Evolutionary conservation across 1,140 invertebrate genomes (phyloP), one percentile per base, ranked within the genome.

Genomic region (Nymphalis io): DNA sequence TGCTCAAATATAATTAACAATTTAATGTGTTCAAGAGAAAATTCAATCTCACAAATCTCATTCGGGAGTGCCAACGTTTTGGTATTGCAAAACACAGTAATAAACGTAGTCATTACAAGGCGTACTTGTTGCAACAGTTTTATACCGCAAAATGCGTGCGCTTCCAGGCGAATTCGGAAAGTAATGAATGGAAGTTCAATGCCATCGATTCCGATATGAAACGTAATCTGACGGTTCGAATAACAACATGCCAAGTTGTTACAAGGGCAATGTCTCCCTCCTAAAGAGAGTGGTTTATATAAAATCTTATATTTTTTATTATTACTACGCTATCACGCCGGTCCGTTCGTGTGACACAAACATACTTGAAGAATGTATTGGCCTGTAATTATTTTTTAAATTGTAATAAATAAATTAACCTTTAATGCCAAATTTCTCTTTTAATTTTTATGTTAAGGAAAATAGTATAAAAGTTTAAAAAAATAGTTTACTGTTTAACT

Each of bases 101-200:
- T 75, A 70, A 68, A 63, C 68, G 60, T 44, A 12, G 16, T 62
- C 3, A 21, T 53, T 62, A 48, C 46, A 48, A 38, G 44, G 27
- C 38, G n/a, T 27, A 61, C n/a, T 39, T 3, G 40, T 40, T 57
- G 59, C 59, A 55, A 61, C 23, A 46, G 39, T 61, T 68, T 33
- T 20, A 27, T 53, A 60, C 67, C 59, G 60, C 60, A 48, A 65
- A 61, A 58, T 67, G 40, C 70, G 65, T 59, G 60, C 65, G 60
- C 60, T 71, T 65, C 73, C 48, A 66, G 58, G 23, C 60, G 59
- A 48, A 70, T 66, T 69, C 67, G 40, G 59, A 70, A 62, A 70
- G 62, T 40, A 60, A 67, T 55, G 58, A 39, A 42, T 21, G 68
- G 72, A 70, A 71, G 68, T 74, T 74, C 73, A 74, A 74, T 71